A percentile compares a stretch with the other conserved stretches of the same genome.
Evolutionary conservation across 2,113 vertebrate species (phyloP).

Genomic region (Elgaria multicarinata): DNA sequence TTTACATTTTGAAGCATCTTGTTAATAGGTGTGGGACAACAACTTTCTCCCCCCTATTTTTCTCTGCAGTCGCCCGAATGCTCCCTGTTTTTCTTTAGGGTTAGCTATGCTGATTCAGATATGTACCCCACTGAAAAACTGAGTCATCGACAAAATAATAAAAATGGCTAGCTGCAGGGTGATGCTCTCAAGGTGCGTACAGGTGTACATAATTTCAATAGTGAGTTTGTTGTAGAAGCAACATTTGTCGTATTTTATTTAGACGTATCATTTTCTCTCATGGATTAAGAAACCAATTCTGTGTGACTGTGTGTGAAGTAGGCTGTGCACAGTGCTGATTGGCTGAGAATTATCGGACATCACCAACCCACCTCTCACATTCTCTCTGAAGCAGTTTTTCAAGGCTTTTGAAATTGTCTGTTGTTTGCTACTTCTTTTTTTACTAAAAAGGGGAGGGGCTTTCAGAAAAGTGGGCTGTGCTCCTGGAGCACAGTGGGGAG

Average conservation of each 20-base stretch:
- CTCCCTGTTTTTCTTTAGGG: constrained; percentile 15
- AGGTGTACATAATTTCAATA: background rate
- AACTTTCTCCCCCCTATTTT: constrained; percentile 9
- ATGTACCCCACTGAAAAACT: background rate
- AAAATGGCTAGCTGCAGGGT: background rate
- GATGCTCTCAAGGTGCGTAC: background rate
- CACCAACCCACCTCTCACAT: background rate
- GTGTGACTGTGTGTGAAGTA: background rate
- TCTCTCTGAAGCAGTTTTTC: background rate
- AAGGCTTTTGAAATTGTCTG: background rate
- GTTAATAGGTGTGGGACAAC: constrained; percentile 5
- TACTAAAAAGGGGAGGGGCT: background rate
- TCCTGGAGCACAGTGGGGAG: background rate
- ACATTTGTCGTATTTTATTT: background rate
- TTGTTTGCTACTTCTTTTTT: background rate
- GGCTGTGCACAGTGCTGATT: background rate
- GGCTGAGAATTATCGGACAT: background rate
- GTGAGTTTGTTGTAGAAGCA: background rate
- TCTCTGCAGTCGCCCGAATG: background rate
- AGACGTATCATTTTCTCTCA: background rate
- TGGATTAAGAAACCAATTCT: background rate
- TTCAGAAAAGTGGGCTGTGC: background rate
- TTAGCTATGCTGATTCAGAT: constrained; percentile 12
- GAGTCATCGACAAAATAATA: background rate
- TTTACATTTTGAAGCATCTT: constrained; percentile 4